Conservation (phyloP, 1,140 invertebrate genomes). For the Sitodiplosis mosellana region DNA sequence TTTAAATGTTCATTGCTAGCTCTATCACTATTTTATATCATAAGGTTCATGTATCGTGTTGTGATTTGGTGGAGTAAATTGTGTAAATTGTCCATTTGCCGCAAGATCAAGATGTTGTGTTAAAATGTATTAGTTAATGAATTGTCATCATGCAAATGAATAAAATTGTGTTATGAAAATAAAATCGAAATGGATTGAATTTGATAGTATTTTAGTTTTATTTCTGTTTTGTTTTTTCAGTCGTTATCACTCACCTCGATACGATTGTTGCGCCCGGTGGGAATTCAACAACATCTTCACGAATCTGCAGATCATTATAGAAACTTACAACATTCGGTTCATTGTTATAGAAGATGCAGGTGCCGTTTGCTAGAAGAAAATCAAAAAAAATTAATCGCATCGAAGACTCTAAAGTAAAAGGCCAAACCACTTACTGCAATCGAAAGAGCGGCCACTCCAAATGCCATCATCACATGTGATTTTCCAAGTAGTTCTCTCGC, state of each 20-base stretch:
- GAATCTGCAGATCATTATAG: slow-evolving; percentile 54
- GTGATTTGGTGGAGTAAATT: no score
- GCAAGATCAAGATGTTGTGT: neutral
- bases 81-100: neutral
- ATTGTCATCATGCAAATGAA: neutral
- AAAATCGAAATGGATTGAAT: neutral
- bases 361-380: slow-evolving; percentile 36
- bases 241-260: slow-evolving; percentile 33
- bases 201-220: neutral
- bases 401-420: slow-evolving; percentile 2
- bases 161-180: neutral
- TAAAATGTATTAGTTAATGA: neutral
- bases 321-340: slow-evolving; percentile 64
- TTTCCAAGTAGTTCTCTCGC: slow-evolving; percentile 62
- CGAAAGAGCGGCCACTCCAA: slow-evolving; percentile 59
- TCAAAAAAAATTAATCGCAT: neutral
- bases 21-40: no score
- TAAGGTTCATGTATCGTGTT: no score
- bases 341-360: slow-evolving; percentile 53
- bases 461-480: slow-evolving; percentile 64
- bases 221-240: no score
- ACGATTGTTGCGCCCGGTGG: slow-evolving; percentile 48
- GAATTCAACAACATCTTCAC: slow-evolving; percentile 55
- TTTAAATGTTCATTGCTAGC: no score
- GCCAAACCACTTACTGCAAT: slow-evolving; percentile 50